Base-by-base conservation (phyloP, 2,797 vertebrate species). In the Ptychobarbus kaznakovi region DNA sequence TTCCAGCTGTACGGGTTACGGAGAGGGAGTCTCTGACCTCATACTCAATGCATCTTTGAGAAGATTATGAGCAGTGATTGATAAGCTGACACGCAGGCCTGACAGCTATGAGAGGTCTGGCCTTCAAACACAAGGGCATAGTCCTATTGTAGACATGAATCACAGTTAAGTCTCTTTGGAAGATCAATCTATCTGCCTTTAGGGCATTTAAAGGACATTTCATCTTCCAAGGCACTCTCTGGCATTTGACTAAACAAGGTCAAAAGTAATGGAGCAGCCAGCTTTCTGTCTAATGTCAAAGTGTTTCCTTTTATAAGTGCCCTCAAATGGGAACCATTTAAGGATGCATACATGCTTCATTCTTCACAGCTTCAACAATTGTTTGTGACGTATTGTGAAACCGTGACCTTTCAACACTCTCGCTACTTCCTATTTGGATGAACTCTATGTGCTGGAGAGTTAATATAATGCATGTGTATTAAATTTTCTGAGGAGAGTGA, bases 161-260 rank as follows among this genome's bases (percentile, higher is more conserved):
- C 86, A 87, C 53, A 82, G 77, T 81, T 84, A 86, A 83, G 77
- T 86, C 83, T 53, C 22, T 84, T 86, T 70, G 77, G 80, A 83
- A 76, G 75, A 88, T 74, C 63, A 79, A 88, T 90, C 83, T 80
- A 87, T 84, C 78, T 66, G 86, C 83, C 83, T 82, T 85, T 51
- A 79, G 83, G 86, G 65, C 81, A 72, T 82, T 84, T 82, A 88
- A 81, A 84, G 86, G 81, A 32, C 83, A 87, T 80, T 84, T 87
- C 58, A 20, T 28, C 65, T 85, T 86, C 81, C 84, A 83, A 80
- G 72, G 65, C 35, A 35, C 44, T 51, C 58, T 82, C 81, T 80
- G 74, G 73, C 35, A 82, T 87, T 76, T 63, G 66, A 76, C 65
- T 61, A 81, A 72, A 74, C 86, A 89, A 86, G 84, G 88, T 83